phyloP scores from a whole-genome alignment of 2,797 vertebrate genomes.

The Microhierax caerulescens region DNA sequence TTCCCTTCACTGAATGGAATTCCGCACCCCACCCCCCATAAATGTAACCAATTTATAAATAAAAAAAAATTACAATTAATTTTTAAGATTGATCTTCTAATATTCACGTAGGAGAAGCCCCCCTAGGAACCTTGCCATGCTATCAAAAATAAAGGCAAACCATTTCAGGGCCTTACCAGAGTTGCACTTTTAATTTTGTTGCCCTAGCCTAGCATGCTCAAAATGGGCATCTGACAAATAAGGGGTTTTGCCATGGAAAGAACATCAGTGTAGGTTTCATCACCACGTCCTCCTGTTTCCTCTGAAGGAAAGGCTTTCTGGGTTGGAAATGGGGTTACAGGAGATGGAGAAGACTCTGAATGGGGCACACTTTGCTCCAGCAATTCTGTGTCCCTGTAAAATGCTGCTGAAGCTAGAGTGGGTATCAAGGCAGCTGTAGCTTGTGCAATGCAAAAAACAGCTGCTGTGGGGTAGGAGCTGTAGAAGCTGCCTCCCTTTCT shows the following conservation, averaged over 20 bases:
- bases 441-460: neutral
- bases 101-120: neutral
- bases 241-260: neutral
- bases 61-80: neutral
- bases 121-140: neutral
- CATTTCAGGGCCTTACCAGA: neutral
- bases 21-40: neutral
- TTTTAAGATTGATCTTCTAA: neutral
- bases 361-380: neutral
- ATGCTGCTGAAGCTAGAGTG: neutral
- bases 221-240: neutral
- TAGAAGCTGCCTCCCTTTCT: neutral
- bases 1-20: neutral
- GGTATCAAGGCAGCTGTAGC: neutral
- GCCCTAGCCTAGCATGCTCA: neutral
- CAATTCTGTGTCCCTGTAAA: neutral
- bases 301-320: neutral
- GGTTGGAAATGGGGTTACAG: neutral
- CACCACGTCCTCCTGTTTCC: neutral
- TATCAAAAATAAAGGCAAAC: neutral
- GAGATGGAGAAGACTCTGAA: neutral
- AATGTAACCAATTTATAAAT: neutral
- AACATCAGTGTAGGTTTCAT: neutral
- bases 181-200: neutral
- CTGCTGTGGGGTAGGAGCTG: neutral